Conservation (phyloP, 2,113 vertebrate species). For the Perca flavescens region DNA sequence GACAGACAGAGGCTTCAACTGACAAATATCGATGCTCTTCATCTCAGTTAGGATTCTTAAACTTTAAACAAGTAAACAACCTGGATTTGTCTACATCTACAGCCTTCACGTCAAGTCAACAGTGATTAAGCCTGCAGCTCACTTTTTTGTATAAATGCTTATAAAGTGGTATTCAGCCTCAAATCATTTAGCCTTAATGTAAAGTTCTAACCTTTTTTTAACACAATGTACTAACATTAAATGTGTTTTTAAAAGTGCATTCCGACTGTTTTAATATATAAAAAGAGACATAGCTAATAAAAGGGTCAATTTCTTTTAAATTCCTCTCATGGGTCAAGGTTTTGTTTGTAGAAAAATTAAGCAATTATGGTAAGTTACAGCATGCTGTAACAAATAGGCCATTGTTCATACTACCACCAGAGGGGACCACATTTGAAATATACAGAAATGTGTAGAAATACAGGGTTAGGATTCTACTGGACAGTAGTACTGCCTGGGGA, state of each 20-base stretch:
- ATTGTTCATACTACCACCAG: neutral
- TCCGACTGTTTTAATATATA: neutral
- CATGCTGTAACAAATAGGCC: neutral
- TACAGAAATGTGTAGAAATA: no score
- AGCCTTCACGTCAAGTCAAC: neutral
- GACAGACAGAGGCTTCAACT: neutral
- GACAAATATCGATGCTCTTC: neutral
- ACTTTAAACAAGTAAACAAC: constrained; percentile 2
- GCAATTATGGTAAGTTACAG: neutral
- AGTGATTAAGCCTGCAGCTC: neutral
- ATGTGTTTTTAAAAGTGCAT: neutral
- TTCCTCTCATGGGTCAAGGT: neutral
- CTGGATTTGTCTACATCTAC: neutral
- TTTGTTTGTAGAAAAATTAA: neutral
- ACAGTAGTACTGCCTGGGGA: neutral
- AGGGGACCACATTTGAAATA: neutral
- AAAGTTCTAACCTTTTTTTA: neutral
- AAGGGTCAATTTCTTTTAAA: neutral
- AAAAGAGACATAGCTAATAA: neutral
- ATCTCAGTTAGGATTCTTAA: neutral
- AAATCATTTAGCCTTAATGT: neutral
- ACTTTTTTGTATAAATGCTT: neutral
- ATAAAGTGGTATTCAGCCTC: neutral
- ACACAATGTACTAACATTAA: neutral
- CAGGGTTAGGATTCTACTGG: neutral